Conservation (phyloP, 2,113 vertebrate genomes). For the Arenaria interpres region DNA sequence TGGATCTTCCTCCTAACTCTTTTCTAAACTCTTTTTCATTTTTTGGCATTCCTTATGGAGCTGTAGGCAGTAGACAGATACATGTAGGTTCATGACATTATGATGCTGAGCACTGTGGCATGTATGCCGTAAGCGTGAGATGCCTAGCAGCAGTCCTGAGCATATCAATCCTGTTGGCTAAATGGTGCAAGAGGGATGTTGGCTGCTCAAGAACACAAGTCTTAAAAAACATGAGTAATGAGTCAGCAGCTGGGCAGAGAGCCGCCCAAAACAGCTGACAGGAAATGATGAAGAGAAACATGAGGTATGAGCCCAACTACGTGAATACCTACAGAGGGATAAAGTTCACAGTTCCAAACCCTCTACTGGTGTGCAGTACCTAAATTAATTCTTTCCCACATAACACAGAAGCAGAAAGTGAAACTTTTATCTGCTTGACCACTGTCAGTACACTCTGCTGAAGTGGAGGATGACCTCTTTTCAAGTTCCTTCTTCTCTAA, state of each 20-base stretch:
- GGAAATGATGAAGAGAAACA: neutral
- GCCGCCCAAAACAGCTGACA: neutral
- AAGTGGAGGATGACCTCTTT: neutral
- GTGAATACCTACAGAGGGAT: neutral
- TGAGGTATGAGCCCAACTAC: neutral
- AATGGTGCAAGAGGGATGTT: neutral
- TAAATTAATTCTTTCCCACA: neutral
- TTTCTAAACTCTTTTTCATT: neutral
- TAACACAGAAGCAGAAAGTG: neutral
- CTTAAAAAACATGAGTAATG: neutral
- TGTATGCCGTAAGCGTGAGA: accelerated
- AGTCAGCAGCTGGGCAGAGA: neutral
- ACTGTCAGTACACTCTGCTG: neutral
- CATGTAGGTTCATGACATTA: neutral
- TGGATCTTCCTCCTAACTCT: neutral
- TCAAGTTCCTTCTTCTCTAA: neutral
- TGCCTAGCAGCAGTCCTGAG: neutral
- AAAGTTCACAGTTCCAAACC: neutral
- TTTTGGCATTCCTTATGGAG: neutral
- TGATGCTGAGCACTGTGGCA: neutral
- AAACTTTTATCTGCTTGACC: neutral
- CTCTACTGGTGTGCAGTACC: neutral
- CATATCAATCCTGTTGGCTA: neutral
- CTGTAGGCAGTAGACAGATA: neutral
- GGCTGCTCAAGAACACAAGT: neutral